Conservation (phyloP, 2,888 invertebrate species). For the Amphipyra berbera region DNA sequence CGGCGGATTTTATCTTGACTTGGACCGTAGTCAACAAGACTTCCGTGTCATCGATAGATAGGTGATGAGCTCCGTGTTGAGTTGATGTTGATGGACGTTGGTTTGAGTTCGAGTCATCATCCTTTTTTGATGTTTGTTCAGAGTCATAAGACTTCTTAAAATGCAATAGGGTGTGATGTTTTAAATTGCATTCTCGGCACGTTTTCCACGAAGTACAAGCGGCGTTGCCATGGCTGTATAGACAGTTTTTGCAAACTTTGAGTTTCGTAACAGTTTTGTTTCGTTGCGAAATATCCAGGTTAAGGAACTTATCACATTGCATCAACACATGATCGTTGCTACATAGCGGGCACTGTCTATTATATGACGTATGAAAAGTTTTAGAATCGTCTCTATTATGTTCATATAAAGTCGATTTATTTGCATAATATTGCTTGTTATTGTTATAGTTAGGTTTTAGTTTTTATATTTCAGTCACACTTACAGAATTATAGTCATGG, state of each 20-base stretch:
- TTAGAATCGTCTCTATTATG: background rate
- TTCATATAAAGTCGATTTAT: background rate
- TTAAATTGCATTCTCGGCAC: constrained; percentile 13
- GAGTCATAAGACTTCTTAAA: background rate
- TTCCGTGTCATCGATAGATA: constrained; percentile 7
- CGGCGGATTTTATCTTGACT: constrained; percentile 3
- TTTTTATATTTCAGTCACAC: too few relatives aligned
- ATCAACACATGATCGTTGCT: constrained; percentile 10
- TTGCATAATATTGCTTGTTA: background rate
- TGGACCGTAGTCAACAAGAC: constrained; percentile 12
- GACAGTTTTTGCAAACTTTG: constrained; percentile 18
- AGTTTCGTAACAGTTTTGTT: constrained; percentile 11
- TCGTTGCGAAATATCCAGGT: constrained; percentile 4
- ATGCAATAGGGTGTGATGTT: constrained; percentile 16
- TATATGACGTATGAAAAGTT: constrained; percentile 6
- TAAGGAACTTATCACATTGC: constrained; percentile 14
- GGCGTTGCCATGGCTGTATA: constrained; percentile 14
- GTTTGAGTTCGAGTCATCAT: background rate
- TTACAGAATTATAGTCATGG: too few relatives aligned
- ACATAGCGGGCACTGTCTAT: constrained; percentile 3
- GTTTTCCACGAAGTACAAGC: constrained; percentile 11
- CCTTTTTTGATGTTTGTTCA: background rate
- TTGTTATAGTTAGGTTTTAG: constrained; percentile 3
- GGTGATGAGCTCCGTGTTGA: constrained; percentile 8
- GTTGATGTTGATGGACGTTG: constrained; percentile 1